These are phyloP conservation scores for Hydrotaea cyrtoneurina DNA, from an alignment of 2,888 invertebrate genomes.

Conservation along the genomic window DNA sequence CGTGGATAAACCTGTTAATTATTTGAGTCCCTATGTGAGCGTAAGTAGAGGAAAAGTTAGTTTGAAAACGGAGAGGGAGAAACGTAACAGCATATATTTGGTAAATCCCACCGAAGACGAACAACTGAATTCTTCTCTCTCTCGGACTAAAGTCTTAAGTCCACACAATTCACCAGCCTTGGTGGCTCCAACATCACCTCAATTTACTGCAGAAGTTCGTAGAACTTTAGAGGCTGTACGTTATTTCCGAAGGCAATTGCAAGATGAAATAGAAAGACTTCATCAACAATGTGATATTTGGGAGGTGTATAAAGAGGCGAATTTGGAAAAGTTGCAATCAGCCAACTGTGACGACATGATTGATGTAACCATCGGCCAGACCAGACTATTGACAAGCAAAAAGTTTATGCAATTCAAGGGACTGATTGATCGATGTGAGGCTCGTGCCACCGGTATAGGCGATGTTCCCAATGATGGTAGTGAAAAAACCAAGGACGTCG, in stretches of 20 bases:
- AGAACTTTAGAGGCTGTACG: slow-evolving; percentile 74
- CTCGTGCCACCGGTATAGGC: slow-evolving; percentile 69
- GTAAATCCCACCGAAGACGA: slow-evolving; percentile 37
- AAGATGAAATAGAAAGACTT: slow-evolving; percentile 81
- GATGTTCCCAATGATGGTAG: slow-evolving; percentile 71
- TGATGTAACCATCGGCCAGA: slow-evolving; percentile 88
- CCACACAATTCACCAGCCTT: not conserved
- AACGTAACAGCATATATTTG: slow-evolving; percentile 76
- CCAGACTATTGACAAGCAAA: slow-evolving; percentile 86
- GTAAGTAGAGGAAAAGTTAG: slow-evolving; percentile 82
- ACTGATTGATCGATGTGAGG: slow-evolving; percentile 81
- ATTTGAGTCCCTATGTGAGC: slow-evolving; percentile 81
- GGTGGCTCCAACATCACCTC: slow-evolving; percentile 44
- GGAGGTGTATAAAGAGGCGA: slow-evolving; percentile 77
- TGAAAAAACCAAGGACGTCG: slow-evolving; percentile 73
- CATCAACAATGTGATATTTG: slow-evolving; percentile 81
- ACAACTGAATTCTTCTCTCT: not conserved
- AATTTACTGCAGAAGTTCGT: slow-evolving; percentile 55
- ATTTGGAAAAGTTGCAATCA: slow-evolving; percentile 77
- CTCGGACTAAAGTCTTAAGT: not conserved
- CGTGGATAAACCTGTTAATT: slow-evolving; percentile 70
- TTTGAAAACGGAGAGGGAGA: slow-evolving; percentile 81
- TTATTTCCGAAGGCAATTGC: slow-evolving; percentile 78
- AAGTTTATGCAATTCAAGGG: slow-evolving; percentile 88
- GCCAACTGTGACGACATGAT: slow-evolving; percentile 82